phyloP scores from a whole-genome alignment of 2,113 vertebrate genomes.

The Pristiophorus japonicus region DNA sequence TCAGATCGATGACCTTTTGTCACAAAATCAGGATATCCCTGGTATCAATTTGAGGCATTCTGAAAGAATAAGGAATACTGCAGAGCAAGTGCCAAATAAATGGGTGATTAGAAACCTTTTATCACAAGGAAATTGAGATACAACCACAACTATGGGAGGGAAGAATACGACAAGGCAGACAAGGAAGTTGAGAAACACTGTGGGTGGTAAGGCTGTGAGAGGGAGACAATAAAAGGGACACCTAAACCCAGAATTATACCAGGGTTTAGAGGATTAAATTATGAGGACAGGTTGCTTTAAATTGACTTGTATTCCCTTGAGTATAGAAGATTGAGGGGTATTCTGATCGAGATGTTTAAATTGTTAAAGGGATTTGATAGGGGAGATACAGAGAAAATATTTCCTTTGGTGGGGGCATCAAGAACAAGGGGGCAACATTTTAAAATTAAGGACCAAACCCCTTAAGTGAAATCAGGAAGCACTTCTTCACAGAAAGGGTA shows the following conservation, averaged over 20 bases:
- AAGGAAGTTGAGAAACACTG: neutral
- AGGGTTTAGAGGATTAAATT: neutral
- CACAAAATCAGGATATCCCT: neutral
- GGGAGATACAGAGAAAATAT: neutral
- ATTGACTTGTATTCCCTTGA: neutral
- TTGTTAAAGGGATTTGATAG: neutral
- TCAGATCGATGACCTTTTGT: no score
- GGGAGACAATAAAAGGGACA: neutral
- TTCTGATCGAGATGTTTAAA: neutral
- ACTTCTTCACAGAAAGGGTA: neutral
- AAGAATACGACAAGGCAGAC: neutral
- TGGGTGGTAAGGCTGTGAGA: neutral
- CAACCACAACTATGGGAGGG: neutral
- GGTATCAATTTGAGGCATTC: neutral
- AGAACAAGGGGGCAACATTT: neutral
- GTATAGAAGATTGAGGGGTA: neutral
- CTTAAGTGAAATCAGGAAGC: neutral
- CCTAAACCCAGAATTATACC: neutral
- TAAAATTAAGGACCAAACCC: neutral
- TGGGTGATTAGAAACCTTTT: neutral
- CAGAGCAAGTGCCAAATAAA: neutral
- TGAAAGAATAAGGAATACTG: neutral
- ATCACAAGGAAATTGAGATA: neutral
- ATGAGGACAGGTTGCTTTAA: neutral
- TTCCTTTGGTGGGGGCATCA: neutral